Percentiles rank a stretch among this genome's conserved stretches.
These are phyloP conservation scores for Eilema sororculum DNA, from an alignment of 2,888 invertebrate genomes.

Conservation along the genomic window DNA sequence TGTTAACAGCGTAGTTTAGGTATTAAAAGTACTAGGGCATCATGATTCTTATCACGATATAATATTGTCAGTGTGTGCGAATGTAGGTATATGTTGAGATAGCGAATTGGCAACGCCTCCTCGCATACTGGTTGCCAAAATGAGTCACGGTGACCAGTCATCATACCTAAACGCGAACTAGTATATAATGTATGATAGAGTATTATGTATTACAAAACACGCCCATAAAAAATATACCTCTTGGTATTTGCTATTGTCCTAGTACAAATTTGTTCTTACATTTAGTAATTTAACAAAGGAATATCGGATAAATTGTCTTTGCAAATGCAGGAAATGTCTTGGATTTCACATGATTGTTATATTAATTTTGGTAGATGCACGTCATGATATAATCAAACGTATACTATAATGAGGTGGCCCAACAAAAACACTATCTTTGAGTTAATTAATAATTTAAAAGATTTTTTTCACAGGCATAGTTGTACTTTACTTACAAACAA, in stretches of 20 bases:
- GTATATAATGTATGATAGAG: slow-evolving; percentile 27
- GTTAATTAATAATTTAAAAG: slow-evolving; percentile 3
- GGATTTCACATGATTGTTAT: not conserved
- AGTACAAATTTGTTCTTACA: slow-evolving; percentile 61
- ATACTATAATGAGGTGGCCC: slow-evolving; percentile 4
- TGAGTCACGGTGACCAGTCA: slow-evolving; percentile 66
- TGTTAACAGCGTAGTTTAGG: slow-evolving; percentile 44
- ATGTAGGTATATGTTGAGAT: slow-evolving; percentile 58
- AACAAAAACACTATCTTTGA: slow-evolving; percentile 2
- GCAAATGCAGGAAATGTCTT: not conserved
- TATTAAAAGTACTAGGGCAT: slow-evolving; percentile 67
- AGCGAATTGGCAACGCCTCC: slow-evolving; percentile 78
- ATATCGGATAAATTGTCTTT: slow-evolving; percentile 22
- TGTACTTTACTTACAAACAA: not conserved
- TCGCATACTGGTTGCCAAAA: slow-evolving; percentile 79
- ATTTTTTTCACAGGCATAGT: not conserved
- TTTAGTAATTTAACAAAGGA: slow-evolving; percentile 54
- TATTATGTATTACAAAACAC: slow-evolving; percentile 38
- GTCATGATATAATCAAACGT: not conserved
- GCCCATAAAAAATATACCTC: slow-evolving; percentile 39
- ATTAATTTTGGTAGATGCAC: not conserved
- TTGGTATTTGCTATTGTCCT: slow-evolving; percentile 58
- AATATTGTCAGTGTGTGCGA: slow-evolving; percentile 63
- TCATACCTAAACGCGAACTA: slow-evolving; percentile 35
- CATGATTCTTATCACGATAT: slow-evolving; percentile 56